Conservation (phyloP, 2,888 invertebrate species). For the Chrysolina oricalcia region DNA sequence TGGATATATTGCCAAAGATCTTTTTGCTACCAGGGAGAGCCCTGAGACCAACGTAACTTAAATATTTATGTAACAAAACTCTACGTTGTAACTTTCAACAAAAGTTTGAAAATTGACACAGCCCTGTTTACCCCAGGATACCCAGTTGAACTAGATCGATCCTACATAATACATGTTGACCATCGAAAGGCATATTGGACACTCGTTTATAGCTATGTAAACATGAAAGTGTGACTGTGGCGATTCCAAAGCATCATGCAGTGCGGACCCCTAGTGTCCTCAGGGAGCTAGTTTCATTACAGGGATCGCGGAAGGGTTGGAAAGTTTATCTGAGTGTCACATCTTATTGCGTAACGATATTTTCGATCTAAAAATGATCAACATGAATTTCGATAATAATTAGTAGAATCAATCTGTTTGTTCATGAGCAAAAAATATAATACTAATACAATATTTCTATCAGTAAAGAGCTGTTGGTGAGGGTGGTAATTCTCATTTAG, state of each 20-base stretch:
- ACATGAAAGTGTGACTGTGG: slow-evolving; percentile 54
- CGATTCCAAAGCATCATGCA: slow-evolving; percentile 36
- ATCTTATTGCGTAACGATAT: slow-evolving; percentile 25
- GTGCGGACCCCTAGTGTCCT: slow-evolving; percentile 49
- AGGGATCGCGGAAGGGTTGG: slow-evolving; percentile 48
- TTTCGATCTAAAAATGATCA: too few relatives aligned
- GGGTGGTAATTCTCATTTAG: too few relatives aligned
- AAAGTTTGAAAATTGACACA: not conserved
- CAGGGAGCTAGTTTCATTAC: slow-evolving; percentile 50
- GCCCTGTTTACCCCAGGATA: not conserved
- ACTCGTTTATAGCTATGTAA: slow-evolving; percentile 60
- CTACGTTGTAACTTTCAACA: not conserved
- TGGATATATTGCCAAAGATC: too few relatives aligned
- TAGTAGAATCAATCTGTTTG: too few relatives aligned
- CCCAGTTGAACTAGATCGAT: slow-evolving; percentile 18
- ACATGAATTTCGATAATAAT: too few relatives aligned
- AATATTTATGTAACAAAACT: not conserved
- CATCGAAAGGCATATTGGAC: slow-evolving; percentile 56
- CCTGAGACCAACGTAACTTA: not conserved
- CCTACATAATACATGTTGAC: slow-evolving; percentile 32
- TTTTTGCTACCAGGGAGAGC: not conserved
- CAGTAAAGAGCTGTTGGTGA: too few relatives aligned
- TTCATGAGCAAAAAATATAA: too few relatives aligned
- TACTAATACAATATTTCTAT: too few relatives aligned
- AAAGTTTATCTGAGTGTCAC: slow-evolving; percentile 43